Base-by-base conservation (phyloP, 2,797 vertebrate genomes). In the Trachurus trachurus region DNA sequence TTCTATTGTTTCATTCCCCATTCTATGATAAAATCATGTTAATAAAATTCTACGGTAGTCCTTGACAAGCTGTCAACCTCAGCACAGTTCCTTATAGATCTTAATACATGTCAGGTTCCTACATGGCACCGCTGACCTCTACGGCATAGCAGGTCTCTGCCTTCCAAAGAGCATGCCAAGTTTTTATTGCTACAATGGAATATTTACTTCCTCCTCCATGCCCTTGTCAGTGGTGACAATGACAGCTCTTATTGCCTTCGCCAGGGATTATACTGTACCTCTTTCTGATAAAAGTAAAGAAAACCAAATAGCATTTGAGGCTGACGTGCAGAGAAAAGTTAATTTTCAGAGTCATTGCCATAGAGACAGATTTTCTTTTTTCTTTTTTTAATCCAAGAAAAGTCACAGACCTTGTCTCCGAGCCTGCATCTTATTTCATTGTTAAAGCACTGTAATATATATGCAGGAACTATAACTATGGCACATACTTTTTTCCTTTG, bases 221-320 rank as follows among this genome's bases (percentile, higher is more conserved):
- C 68, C 88, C 91, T 93, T 93, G 87, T 91, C 87, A 78, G 78
- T 79, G 21, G 68, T 75, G 81, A 90, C 85, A 87, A 75, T 90
- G 88, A 88, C 85, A 86, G 80, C 77, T 86, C 74, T 84, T 87
- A 89, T 80, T 87, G 74, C 80, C 82, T 80, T 85, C 56, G 19
- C 84, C 19, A n/a, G 68, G 85, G 84, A 92, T 91, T 91, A 90
- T 81, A 74, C 82, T 75, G 42, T 67, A 86, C 78, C 85, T 50
- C 64, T 40, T 75, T 39, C 75, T 72, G 82, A 92, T 87, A 90
- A 82, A 91, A 83, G 86, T 65, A 79, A 82, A 84, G 79, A 78
- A 89, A 89, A 74, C 56, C 80, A 84, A 89, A 89, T 63, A 71
- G 58, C 50, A 54, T 77, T 87, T 37, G 63, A 83, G 57, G 52